phyloP scores from a whole-genome alignment of 37 sponge, comb jelly and placozoan genomes.

The Tethya wilhelma region DNA sequence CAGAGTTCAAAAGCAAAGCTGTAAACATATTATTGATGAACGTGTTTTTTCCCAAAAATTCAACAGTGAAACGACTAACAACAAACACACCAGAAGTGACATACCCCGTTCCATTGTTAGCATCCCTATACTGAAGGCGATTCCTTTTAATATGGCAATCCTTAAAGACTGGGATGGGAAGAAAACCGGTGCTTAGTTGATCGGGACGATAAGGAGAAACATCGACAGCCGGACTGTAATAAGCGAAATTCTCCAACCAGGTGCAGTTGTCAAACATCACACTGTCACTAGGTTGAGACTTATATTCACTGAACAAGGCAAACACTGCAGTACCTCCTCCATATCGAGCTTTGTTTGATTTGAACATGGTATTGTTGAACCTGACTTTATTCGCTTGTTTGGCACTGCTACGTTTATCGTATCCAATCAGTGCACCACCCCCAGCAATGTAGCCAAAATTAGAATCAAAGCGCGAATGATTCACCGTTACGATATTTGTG shows the following conservation, averaged over 20 bases:
- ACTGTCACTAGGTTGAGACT: not conserved
- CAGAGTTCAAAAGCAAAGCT: conserved; percentile 5
- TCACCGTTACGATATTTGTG: not conserved
- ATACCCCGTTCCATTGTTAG: not conserved
- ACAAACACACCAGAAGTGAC: not conserved
- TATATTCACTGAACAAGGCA: not conserved
- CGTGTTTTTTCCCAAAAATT: not conserved
- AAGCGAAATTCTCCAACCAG: conserved; percentile 6
- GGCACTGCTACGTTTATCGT: not conserved
- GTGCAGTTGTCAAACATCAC: not conserved
- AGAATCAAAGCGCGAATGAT: not conserved
- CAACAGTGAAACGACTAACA: not conserved
- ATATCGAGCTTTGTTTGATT: not conserved
- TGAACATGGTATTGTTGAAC: not conserved
- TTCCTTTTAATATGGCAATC: not conserved
- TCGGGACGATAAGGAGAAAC: conserved; percentile 8
- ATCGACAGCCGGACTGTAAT: conserved; percentile 18
- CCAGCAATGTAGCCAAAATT: not conserved
- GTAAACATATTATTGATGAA: conserved; percentile 3
- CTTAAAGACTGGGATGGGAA: not conserved
- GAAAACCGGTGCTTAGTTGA: not conserved
- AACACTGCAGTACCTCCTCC: not conserved
- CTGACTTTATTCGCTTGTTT: not conserved
- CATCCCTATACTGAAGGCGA: not conserved
- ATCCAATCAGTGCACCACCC: not conserved